A percentile compares a stretch with the other conserved stretches of the same genome.
phyloP scores from a whole-genome alignment of 2,113 vertebrate species.

The Turdus rufiventris region DNA sequence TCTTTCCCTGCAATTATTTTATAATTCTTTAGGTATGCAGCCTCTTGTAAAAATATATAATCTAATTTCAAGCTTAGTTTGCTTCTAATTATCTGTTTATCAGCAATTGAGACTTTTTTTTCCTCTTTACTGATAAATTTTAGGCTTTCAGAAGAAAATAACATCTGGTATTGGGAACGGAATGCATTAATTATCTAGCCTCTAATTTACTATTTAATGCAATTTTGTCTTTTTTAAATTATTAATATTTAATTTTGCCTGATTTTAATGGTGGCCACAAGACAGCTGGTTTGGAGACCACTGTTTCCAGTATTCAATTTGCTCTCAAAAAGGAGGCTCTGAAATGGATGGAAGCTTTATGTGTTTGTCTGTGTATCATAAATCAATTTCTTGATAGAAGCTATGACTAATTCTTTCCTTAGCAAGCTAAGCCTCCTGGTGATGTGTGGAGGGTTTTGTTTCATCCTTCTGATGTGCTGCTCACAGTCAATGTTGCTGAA shows the following conservation, averaged over 20 bases:
- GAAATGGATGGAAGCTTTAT: neutral
- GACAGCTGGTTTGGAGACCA: neutral
- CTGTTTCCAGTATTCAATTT: neutral
- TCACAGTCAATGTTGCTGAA: neutral
- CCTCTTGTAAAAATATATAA: conserved; percentile 39
- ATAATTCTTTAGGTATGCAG: neutral
- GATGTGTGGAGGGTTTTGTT: neutral
- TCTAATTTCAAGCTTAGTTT: conserved; percentile 52
- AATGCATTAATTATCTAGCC: neutral
- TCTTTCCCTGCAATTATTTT: conserved; percentile 2
- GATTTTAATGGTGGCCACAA: neutral
- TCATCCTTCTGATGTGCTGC: neutral
- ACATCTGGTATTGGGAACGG: neutral
- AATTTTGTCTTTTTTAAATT: neutral
- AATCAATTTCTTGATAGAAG: neutral
- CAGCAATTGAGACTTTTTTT: neutral
- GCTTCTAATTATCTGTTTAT: conserved; percentile 44
- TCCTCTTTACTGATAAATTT: neutral
- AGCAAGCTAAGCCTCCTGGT: neutral
- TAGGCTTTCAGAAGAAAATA: neutral
- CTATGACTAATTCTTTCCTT: neutral
- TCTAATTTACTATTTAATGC: neutral
- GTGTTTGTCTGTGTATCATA: neutral
- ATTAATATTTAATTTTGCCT: neutral
- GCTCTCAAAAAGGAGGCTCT: neutral